Evolutionary conservation across 2,888 invertebrate species (phyloP), one percentile per base, ranked within the genome.

Genomic region (Leptinotarsa peninsularis): DNA sequence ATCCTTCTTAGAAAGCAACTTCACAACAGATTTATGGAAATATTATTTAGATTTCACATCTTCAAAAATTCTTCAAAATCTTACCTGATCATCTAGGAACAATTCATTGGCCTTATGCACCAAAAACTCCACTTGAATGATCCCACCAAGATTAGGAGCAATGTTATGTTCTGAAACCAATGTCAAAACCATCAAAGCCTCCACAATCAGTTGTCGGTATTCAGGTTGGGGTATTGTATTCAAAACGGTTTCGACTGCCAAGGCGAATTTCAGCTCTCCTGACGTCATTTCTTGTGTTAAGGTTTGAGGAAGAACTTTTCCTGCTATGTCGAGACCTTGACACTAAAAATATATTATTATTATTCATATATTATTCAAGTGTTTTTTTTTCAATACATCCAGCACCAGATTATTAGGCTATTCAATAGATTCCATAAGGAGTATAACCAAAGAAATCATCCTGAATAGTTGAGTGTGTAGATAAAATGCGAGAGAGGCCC

Each of bases 241-340:
- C 70, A 99, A 90, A 3, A 98, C 98, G 2, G 97, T 96, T 89
- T 99, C 99, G 0, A 99, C 98, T 73, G 97, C 97, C 18, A 99
- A 90, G 0, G 99, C 99, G 89, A 99, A 99, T 89, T 99, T 99
- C 83, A 99, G 89, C 89, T 99, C 99, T 60, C 98, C 98, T 0
- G 98, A 93, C 1, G 99, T 99, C 99, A 99, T 99, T 92, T 99
- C 99, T 90, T 97, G 97, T 0, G 98, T 99, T 71, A 99, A 90
- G 88, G 95, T 96, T 85, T 97, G 97, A 72, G 95, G 96, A 27
- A 99, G 89, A 43, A 96, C 91, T 87, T 96, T 94, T 1, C 96
- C 97, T 87, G 98, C 97, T 79, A 99, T 97, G 13, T 95, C 93
- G 72, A 99, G 89, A 3, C 98, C 98, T 90, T 97, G 96, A 85